Base-by-base conservation (phyloP, 2,888 invertebrate genomes). In the Punctoribates punctum region DNA sequence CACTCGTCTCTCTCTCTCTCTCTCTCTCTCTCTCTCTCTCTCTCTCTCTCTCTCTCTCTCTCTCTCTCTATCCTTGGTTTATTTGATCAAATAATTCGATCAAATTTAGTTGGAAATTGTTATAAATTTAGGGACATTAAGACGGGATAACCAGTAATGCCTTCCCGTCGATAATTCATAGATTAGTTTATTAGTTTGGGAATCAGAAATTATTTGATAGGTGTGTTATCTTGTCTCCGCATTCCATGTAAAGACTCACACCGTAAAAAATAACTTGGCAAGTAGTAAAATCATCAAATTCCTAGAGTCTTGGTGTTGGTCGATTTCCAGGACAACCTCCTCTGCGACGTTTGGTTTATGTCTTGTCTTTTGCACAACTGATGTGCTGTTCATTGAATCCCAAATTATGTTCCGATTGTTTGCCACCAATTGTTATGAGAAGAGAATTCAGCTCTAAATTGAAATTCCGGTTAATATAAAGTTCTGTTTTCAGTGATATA, bases 11-110 rank as follows among this genome's bases (percentile, higher is more conserved):
- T 54, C 54, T 54, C 54, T 54, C 54, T 4, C n/a, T 54, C 20
- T 20, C 54, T 4, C 54, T 20, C 54, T 54, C 20, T 5, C 9
- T 25, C 23, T 25, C 23, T 57, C 23, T 57, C 23, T 57, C 57
- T 57, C 9, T 51, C 51, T 51, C 51, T 51, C 51, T 51, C 51
- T 51, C n/a, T n/a, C 51, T n/a, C 51, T 51, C 48, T 48, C 48
- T 48, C 34, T 34, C 34, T 34, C 34, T 2, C 48, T 48, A 5
- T 15, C 13, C 5, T 17, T 13, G 2, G 15, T 15, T 13, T 48
- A 48, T 11, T n/a, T 17, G 13, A 51, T 51, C 51, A n/a, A 15
- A 57, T 25, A 57, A 57, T 57, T 4, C 11, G 57, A 57, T 25
- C 57, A 15, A 57, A 57, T 57, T 57, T 57, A 25, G 57, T 57